phyloP scores from a whole-genome alignment of 1,140 invertebrate species.

The Drosophila serrata region DNA sequence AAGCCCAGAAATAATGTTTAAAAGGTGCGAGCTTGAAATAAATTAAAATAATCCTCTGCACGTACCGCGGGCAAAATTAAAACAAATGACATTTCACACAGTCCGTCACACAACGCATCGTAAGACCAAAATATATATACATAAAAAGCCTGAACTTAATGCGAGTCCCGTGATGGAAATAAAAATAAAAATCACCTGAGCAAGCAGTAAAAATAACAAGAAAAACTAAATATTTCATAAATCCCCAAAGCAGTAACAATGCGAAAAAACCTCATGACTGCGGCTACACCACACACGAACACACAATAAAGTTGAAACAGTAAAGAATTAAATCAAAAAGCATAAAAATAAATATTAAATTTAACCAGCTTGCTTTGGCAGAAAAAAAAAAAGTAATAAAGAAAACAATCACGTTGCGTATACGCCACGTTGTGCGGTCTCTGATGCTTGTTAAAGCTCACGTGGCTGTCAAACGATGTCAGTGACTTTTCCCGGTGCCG shows the following conservation, averaged over 20 bases:
- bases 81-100: conserved; percentile 59
- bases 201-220: conserved; percentile 59
- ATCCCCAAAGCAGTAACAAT: conserved; percentile 39
- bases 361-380: conserved; percentile 31
- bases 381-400: conserved; percentile 10
- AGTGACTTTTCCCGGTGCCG: conserved; percentile 42
- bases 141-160: conserved; percentile 25
- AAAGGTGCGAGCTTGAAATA: conserved; percentile 29
- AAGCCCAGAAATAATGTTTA: background rate
- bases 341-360: conserved; percentile 66
- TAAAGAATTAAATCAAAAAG: conserved; percentile 48
- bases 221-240: conserved; percentile 62
- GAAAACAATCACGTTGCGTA: conserved; percentile 44
- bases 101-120: conserved; percentile 19
- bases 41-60: conserved; percentile 60
- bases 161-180: conserved; percentile 47
- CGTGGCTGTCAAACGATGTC: conserved; percentile 61
- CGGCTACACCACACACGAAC: conserved; percentile 1
- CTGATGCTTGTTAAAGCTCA: conserved; percentile 46
- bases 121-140: conserved; percentile 27
- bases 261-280: conserved; percentile 36
- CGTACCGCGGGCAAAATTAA: conserved; percentile 52
- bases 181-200: conserved; percentile 56
- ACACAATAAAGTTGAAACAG: conserved; percentile 22
- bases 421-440: conserved; percentile 27